Evolutionary conservation across 2,888 invertebrate species (phyloP).

Genomic region (Polydrusus tereticollis): DNA sequence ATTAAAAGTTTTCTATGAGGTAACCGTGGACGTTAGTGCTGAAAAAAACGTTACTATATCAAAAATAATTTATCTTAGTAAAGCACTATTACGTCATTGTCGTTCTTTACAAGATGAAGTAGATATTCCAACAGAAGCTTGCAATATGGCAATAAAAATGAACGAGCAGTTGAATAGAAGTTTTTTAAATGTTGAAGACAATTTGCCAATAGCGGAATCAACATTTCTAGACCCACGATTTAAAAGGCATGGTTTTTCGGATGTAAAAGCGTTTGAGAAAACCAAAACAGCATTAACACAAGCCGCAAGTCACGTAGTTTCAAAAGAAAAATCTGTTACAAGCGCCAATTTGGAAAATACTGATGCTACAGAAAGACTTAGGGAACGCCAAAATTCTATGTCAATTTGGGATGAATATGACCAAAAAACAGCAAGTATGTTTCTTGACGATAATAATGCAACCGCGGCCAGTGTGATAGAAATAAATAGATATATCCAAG

Average conservation of each 20-base stretch:
- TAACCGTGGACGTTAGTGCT: slow-evolving; percentile 28
- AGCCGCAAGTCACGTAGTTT: slow-evolving; percentile 16
- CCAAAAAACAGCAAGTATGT: slow-evolving; percentile 17
- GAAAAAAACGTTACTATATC: slow-evolving; percentile 21
- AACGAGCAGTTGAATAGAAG: slow-evolving; percentile 9
- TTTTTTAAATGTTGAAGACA: slow-evolving; percentile 27
- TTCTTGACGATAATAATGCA: slow-evolving; percentile 11
- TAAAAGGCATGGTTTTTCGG: slow-evolving; percentile 28
- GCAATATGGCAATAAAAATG: slow-evolving; percentile 23
- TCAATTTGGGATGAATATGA: background rate
- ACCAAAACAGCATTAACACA: slow-evolving; percentile 19
- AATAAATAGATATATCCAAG: slow-evolving; percentile 24
- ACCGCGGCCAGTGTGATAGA: slow-evolving; percentile 21
- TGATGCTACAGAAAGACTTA: no score
- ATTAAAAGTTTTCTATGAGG: slow-evolving; percentile 27
- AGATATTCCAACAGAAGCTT: slow-evolving; percentile 20
- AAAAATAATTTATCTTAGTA: slow-evolving; percentile 17
- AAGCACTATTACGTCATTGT: slow-evolving; percentile 20
- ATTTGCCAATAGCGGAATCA: slow-evolving; percentile 17
- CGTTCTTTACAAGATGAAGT: slow-evolving; percentile 24
- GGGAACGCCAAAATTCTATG: background rate
- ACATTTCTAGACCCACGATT: slow-evolving; percentile 21
- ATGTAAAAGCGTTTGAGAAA: slow-evolving; percentile 27
- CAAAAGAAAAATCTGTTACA: slow-evolving; percentile 6
- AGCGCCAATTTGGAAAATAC: no score